Percentiles rank a stretch among this genome's conserved stretches.
Evolutionary conservation across 2,797 vertebrate genomes (phyloP).

Genomic region (Poeciliopsis presidionis): DNA sequence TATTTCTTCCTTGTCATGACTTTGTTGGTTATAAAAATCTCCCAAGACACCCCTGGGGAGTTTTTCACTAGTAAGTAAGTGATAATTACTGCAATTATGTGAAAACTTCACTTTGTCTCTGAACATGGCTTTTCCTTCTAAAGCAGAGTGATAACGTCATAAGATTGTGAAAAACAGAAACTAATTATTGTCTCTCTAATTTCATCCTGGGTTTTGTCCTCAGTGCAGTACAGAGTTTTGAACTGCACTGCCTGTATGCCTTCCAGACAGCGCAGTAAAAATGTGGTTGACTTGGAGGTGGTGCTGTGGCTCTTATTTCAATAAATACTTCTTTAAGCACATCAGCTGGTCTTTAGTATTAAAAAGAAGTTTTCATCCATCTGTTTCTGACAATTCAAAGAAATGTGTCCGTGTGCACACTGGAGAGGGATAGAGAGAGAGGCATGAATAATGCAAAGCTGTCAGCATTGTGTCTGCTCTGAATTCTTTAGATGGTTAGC

Average conservation of each 20-base stretch:
- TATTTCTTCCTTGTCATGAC: not conserved
- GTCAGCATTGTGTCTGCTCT: slow-evolving; percentile 63
- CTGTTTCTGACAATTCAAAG: slow-evolving; percentile 18
- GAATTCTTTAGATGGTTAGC: slow-evolving; percentile 67
- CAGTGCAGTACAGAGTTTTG: no score
- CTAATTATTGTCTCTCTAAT: not conserved
- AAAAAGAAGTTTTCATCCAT: slow-evolving; percentile 30
- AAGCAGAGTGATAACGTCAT: slow-evolving; percentile 3
- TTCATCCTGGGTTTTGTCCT: not conserved
- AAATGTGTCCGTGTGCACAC: slow-evolving; percentile 8
- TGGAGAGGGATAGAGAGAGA: slow-evolving; percentile 4
- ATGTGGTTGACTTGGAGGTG: not conserved
- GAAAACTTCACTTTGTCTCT: slow-evolving; percentile 2
- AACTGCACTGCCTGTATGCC: no score
- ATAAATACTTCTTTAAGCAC: slow-evolving; percentile 30
- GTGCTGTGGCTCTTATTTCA: slow-evolving; percentile 9
- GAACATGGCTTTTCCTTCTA: slow-evolving; percentile 13
- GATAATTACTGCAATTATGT: slow-evolving; percentile 3
- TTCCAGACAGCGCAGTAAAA: not conserved
- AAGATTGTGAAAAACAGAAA: not conserved
- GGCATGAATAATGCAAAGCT: slow-evolving; percentile 72
- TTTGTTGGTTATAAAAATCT: not conserved
- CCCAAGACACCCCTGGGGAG: no score
- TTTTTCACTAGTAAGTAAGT: not conserved
- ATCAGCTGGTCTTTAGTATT: slow-evolving; percentile 34